These are phyloP conservation scores for Phrynosoma platyrhinos DNA, from an alignment of 2,113 vertebrate genomes.

Conservation along the genomic window DNA sequence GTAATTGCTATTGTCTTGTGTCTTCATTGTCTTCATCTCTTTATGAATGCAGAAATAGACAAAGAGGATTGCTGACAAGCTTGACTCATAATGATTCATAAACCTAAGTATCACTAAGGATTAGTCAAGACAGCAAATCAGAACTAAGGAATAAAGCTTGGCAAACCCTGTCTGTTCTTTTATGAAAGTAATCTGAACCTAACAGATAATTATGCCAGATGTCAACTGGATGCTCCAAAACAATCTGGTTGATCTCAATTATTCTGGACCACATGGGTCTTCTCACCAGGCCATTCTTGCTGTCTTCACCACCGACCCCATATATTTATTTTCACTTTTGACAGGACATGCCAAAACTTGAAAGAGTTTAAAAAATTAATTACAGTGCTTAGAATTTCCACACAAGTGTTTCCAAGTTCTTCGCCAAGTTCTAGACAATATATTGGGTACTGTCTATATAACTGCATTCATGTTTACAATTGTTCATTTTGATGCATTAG, in stretches of 20 bases:
- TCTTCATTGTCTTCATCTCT: background rate
- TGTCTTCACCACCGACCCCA: background rate
- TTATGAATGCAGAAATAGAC: background rate
- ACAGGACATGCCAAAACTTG: too few relatives aligned
- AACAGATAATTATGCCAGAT: background rate
- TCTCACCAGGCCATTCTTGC: background rate
- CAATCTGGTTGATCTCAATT: background rate
- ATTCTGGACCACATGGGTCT: background rate
- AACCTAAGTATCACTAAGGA: background rate
- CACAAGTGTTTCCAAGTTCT: too few relatives aligned
- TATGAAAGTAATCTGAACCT: background rate
- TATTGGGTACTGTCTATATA: background rate
- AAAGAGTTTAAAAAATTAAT: too few relatives aligned
- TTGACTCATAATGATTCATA: conserved; percentile 9
- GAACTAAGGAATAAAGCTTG: background rate
- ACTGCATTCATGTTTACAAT: background rate
- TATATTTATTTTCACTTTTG: background rate
- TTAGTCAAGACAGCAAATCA: fast-evolving
- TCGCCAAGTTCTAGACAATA: background rate
- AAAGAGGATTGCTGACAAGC: background rate
- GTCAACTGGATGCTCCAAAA: background rate
- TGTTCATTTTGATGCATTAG: background rate
- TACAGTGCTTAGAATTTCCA: too few relatives aligned
- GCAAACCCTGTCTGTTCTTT: background rate
- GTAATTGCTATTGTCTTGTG: background rate